Evolutionary conservation across 2,113 vertebrate genomes (phyloP).

Genomic region (Talpa occidentalis): DNA sequence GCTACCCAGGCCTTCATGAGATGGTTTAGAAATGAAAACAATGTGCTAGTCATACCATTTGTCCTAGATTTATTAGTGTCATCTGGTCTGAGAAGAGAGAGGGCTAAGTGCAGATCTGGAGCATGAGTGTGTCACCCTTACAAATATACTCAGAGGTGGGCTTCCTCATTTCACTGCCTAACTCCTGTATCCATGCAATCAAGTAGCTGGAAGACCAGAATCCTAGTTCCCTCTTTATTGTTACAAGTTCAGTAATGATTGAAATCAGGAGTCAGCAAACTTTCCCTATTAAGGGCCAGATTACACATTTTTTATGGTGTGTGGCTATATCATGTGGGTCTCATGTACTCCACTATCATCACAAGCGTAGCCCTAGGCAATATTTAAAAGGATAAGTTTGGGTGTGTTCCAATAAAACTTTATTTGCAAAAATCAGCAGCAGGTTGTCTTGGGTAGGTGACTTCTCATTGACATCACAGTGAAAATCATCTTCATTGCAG

Average conservation of each 20-base stretch:
- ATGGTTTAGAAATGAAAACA: slow-evolving; percentile 4
- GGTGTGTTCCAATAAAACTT: neutral
- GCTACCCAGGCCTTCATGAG: neutral
- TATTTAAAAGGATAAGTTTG: neutral
- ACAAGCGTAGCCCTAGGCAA: neutral
- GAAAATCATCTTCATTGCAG: neutral
- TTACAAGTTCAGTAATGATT: neutral
- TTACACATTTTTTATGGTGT: neutral
- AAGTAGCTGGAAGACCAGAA: neutral
- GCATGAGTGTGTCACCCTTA: neutral
- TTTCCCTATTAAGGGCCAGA: neutral
- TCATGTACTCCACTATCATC: neutral
- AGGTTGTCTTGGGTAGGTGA: neutral
- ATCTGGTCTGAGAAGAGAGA: neutral
- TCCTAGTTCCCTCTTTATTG: neutral
- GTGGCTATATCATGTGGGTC: neutral
- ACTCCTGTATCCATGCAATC: neutral
- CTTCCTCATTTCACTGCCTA: neutral
- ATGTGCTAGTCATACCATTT: neutral
- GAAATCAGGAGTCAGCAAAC: neutral
- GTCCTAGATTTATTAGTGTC: neutral
- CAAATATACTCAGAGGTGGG: rapidly evolving
- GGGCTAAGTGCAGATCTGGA: neutral
- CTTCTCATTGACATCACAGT: neutral
- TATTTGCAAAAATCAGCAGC: neutral